Percentiles rank a stretch among this genome's conserved stretches.
Conservation (phyloP, 2,888 invertebrate species). For the Urechis unicinctus region DNA sequence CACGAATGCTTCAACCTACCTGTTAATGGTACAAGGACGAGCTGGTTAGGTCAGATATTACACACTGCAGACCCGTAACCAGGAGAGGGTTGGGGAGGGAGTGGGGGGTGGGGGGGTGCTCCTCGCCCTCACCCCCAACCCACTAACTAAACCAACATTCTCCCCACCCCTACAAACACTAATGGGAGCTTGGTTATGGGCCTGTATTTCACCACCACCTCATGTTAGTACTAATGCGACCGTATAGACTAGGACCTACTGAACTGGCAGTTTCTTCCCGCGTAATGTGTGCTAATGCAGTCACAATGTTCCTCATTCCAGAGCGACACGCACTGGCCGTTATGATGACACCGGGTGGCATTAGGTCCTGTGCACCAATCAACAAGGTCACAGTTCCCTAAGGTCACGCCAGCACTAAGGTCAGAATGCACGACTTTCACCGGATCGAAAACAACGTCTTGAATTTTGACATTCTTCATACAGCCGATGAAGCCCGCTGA, state of each 20-base stretch:
- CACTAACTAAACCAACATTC: too few species aligned
- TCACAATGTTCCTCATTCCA: slow-evolving; percentile 80
- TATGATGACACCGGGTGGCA: slow-evolving; percentile 68
- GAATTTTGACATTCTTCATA: slow-evolving; percentile 40
- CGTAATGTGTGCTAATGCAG: slow-evolving; percentile 83
- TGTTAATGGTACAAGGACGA: slow-evolving; percentile 37
- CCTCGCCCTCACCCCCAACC: too few species aligned
- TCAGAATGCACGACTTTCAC: slow-evolving; percentile 35
- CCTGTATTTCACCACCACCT: too few species aligned
- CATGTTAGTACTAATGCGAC: too few species aligned
- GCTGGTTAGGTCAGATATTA: not conserved
- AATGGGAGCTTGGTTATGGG: too few species aligned
- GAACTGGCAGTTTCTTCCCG: slow-evolving; percentile 90
- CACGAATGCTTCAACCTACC: slow-evolving; percentile 86
- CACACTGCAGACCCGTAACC: not conserved
- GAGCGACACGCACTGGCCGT: slow-evolving; percentile 81
- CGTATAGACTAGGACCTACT: too few species aligned
- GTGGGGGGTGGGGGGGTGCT: too few species aligned
- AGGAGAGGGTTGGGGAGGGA: too few species aligned
- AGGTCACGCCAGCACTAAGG: slow-evolving; percentile 30
- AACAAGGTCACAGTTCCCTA: slow-evolving; percentile 41
- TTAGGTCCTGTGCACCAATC: slow-evolving; percentile 30
- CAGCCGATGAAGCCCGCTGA: slow-evolving; percentile 48
- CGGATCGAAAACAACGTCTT: slow-evolving; percentile 38
- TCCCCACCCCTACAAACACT: too few species aligned